Conservation (phyloP, 2,797 vertebrate species). For the Dicrostonyx torquatus region DNA sequence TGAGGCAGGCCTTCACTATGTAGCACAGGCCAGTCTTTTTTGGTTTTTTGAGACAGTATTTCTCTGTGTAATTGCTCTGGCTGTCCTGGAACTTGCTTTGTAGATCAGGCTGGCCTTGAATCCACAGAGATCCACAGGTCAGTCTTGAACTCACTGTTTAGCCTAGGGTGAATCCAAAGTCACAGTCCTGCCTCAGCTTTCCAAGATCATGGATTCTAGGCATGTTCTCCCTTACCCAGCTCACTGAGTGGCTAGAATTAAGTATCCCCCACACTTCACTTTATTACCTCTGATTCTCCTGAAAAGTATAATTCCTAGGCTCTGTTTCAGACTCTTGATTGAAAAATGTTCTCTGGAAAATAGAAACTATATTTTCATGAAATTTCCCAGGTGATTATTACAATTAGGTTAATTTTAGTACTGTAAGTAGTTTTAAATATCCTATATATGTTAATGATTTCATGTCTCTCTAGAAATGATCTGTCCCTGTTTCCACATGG, state of each 20-base stretch:
- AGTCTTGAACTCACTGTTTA: background rate
- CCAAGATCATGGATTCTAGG: background rate
- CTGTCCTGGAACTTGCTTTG: background rate
- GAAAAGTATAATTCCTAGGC: background rate
- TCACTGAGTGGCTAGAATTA: background rate
- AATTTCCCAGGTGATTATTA: slow-evolving; percentile 6
- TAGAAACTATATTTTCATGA: slow-evolving; percentile 38
- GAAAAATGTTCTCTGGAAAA: slow-evolving; percentile 22
- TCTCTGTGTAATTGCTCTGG: background rate
- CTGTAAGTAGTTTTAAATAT: slow-evolving; percentile 39
- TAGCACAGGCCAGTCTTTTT: background rate
- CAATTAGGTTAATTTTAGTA: slow-evolving; percentile 33
- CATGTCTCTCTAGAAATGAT: slow-evolving; percentile 32
- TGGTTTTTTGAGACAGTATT: background rate
- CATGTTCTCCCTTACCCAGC: background rate
- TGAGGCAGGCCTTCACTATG: background rate
- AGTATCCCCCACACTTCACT: background rate
- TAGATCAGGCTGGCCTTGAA: background rate
- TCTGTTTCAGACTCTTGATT: slow-evolving; percentile 14
- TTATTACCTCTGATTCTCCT: background rate
- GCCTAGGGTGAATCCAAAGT: background rate
- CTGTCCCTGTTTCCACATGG: background rate
- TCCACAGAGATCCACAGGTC: background rate
- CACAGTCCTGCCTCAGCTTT: background rate
- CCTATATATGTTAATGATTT: background rate